These are phyloP conservation scores for Acromyrmex echinatior DNA, from an alignment of 1,140 invertebrate species.

Conservation along the genomic window DNA sequence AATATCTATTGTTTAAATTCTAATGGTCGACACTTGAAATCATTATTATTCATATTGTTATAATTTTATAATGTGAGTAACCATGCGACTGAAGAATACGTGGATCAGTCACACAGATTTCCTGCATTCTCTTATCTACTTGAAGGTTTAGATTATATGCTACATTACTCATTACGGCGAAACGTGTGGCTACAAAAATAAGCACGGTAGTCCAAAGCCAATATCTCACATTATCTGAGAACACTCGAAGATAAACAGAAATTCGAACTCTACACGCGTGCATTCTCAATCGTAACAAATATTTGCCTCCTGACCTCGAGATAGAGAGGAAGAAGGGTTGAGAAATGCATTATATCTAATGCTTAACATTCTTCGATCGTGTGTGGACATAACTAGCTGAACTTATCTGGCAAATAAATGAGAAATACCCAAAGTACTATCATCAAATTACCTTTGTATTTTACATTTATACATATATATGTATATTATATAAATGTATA, in stretches of 20 bases:
- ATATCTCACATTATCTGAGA: slow-evolving; percentile 65
- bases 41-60: slow-evolving; percentile 33
- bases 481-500: no score
- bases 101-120: slow-evolving; percentile 48
- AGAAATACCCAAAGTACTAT: slow-evolving; percentile 20
- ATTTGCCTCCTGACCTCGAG: slow-evolving; percentile 57
- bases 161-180: slow-evolving; percentile 49
- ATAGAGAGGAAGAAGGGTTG: background rate
- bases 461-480: background rate
- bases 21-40: background rate
- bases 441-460: slow-evolving; percentile 1
- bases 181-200: slow-evolving; percentile 37
- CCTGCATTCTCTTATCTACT: slow-evolving; percentile 44
- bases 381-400: slow-evolving; percentile 51
- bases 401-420: slow-evolving; percentile 49
- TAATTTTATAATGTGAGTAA: slow-evolving; percentile 47
- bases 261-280: slow-evolving; percentile 34
- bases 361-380: slow-evolving; percentile 58
- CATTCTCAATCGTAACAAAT: slow-evolving; percentile 63
- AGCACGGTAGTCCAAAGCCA: slow-evolving; percentile 48
- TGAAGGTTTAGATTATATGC: slow-evolving; percentile 51
- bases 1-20: no score
- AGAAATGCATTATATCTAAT: slow-evolving; percentile 47
- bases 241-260: slow-evolving; percentile 65
- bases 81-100: background rate